Evolutionary conservation across 2,888 invertebrate species (phyloP).

Genomic region (Trissolcus japonicus): DNA sequence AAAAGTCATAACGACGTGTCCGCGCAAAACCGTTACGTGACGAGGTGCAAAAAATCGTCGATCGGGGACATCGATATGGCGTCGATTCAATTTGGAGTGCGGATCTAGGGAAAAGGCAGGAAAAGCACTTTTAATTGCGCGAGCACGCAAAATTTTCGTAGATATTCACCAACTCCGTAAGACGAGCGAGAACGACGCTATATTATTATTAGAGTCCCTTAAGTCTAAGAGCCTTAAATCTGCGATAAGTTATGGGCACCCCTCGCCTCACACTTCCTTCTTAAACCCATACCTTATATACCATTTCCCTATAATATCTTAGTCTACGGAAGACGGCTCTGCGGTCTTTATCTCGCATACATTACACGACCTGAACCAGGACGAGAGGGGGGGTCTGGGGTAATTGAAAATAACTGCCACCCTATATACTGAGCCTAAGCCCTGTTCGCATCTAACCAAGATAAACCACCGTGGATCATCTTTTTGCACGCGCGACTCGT

Average conservation of each 20-base stretch:
- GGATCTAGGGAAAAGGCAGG: constrained; percentile 12
- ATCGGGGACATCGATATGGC: background rate
- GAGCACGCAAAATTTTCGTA: constrained; percentile 53
- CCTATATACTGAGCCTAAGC: constrained; percentile 67
- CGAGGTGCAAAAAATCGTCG: background rate
- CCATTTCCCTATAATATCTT: constrained; percentile 76
- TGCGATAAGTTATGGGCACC: constrained; percentile 77
- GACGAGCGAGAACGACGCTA: constrained; percentile 72
- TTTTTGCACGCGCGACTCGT: constrained; percentile 52
- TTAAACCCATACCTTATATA: constrained; percentile 69
- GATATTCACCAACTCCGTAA: constrained; percentile 69
- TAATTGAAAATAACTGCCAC: constrained; percentile 76
- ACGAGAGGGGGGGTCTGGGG: constrained; percentile 65
- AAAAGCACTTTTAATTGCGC: constrained; percentile 51
- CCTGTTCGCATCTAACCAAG: constrained; percentile 69
- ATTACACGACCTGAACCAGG: constrained; percentile 70
- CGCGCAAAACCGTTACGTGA: no score
- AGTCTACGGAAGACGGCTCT: constrained; percentile 73
- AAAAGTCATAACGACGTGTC: constrained; percentile 2
- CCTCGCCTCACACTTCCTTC: constrained; percentile 63
- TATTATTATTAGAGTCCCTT: constrained; percentile 77
- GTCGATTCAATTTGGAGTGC: background rate
- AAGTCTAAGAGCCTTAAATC: constrained; percentile 77
- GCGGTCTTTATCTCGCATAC: constrained; percentile 76
- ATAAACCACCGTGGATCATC: constrained; percentile 72